A percentile compares a stretch with the other conserved stretches of the same genome.
Conservation (phyloP, 64 coral and sea anemone species). For the Anthopleura sola region DNA sequence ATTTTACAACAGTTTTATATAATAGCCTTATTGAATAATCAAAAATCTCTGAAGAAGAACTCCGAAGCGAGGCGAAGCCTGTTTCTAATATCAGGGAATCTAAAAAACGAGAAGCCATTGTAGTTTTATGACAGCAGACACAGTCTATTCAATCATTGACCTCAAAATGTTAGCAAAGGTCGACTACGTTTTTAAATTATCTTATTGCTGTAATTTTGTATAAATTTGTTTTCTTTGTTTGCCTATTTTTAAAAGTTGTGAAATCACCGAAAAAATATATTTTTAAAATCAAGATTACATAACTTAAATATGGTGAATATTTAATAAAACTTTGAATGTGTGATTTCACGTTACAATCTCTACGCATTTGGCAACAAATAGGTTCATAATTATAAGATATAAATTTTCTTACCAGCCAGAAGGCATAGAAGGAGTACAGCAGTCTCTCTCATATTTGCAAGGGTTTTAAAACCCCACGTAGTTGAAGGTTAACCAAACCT, state of each 20-base stretch:
- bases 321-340: too few species aligned
- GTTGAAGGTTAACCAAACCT: not conserved
- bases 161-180: not conserved
- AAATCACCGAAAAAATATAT: not conserved
- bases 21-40: not conserved
- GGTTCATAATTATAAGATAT: too few species aligned
- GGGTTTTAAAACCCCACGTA: not conserved
- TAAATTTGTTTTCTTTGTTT: not conserved
- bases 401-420: not conserved
- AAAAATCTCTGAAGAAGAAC: too few species aligned
- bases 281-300: too few species aligned
- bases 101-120: too few species aligned
- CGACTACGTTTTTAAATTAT: not conserved
- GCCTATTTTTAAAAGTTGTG: not conserved
- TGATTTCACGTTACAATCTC: too few species aligned
- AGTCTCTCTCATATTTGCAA: not conserved
- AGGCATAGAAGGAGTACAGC: conserved; percentile 9
- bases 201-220: not conserved
- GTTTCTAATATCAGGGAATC: too few species aligned
- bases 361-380: too few species aligned
- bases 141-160: not conserved
- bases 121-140: not conserved
- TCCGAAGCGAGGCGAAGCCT: too few species aligned
- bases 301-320: too few species aligned
- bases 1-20: not conserved